Conservation (phyloP, 2,113 vertebrate species). For the Panthera uncia region DNA sequence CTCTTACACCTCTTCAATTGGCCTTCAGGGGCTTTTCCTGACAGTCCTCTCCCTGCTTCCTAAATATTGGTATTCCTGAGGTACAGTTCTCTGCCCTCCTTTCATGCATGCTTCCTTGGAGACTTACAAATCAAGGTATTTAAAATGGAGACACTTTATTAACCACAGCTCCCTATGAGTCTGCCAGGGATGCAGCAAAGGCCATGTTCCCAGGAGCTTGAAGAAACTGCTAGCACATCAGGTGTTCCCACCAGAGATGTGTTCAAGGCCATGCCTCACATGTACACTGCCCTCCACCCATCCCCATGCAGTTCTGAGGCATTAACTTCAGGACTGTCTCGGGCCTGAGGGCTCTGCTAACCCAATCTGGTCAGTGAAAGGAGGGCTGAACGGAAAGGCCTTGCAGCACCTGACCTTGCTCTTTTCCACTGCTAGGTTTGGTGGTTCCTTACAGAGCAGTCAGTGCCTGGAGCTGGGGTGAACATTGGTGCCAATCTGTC, state of each 20-base stretch:
- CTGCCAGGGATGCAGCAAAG: not conserved
- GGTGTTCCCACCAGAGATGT: not conserved
- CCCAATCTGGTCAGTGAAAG: not conserved
- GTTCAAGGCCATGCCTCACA: not conserved
- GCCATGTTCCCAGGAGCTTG: not conserved
- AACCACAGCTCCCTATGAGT: not conserved
- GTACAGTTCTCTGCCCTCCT: not conserved
- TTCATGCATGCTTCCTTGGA: not conserved
- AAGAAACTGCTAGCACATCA: not conserved
- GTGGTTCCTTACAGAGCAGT: constrained; percentile 93
- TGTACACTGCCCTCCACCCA: too few species aligned
- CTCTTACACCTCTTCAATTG: not conserved
- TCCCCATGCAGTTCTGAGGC: too few species aligned
- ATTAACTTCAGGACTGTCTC: not conserved
- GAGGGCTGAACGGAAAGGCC: constrained; percentile 81
- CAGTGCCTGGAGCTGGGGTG: constrained; percentile 82
- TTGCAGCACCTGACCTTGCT: constrained; percentile 84
- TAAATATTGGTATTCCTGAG: not conserved
- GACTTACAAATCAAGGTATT: not conserved
- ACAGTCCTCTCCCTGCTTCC: not conserved
- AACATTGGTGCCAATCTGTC: not conserved
- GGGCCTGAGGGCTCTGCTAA: not conserved
- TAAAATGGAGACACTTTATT: not conserved
- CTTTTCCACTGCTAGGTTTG: constrained; percentile 85
- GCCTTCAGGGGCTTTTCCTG: not conserved